Evolutionary conservation across 2,888 invertebrate species (phyloP).

Genomic region (Dasypolia templi): DNA sequence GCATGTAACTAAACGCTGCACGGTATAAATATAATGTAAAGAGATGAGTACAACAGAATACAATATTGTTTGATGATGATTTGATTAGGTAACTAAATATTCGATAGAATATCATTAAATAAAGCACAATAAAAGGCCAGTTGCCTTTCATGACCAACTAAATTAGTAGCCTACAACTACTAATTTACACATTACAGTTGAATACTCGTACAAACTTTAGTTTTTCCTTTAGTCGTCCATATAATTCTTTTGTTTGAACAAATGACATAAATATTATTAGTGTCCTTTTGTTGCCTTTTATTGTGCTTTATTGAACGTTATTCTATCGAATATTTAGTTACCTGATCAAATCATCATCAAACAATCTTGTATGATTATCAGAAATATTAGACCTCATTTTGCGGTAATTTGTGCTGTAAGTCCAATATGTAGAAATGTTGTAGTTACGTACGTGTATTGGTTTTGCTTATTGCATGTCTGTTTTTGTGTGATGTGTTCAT

Average conservation of each 20-base stretch:
- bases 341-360: slow-evolving; percentile 6
- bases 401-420: slow-evolving; percentile 14
- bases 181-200: slow-evolving; percentile 24
- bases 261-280: too few species aligned
- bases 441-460: slow-evolving; percentile 19
- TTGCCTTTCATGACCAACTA: too few species aligned
- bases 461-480: slow-evolving; percentile 49
- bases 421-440: slow-evolving; percentile 17
- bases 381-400: slow-evolving; percentile 21
- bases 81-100: too few species aligned
- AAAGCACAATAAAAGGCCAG: too few species aligned
- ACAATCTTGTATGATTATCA: slow-evolving; percentile 16
- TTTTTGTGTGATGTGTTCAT: slow-evolving; percentile 31
- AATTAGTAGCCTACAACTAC: too few species aligned
- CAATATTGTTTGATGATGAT: too few species aligned
- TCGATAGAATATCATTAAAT: too few species aligned
- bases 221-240: slow-evolving; percentile 31
- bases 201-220: slow-evolving; percentile 18
- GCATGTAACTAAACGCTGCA: slow-evolving; percentile 50
- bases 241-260: slow-evolving; percentile 27
- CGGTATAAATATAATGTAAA: slow-evolving; percentile 35
- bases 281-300: too few species aligned
- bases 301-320: not conserved
- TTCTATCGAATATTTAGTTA: not conserved
- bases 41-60: too few species aligned